Evolutionary conservation across 1,140 invertebrate genomes (phyloP), one percentile per base, ranked within the genome.

Genomic region (Apis florea): DNA sequence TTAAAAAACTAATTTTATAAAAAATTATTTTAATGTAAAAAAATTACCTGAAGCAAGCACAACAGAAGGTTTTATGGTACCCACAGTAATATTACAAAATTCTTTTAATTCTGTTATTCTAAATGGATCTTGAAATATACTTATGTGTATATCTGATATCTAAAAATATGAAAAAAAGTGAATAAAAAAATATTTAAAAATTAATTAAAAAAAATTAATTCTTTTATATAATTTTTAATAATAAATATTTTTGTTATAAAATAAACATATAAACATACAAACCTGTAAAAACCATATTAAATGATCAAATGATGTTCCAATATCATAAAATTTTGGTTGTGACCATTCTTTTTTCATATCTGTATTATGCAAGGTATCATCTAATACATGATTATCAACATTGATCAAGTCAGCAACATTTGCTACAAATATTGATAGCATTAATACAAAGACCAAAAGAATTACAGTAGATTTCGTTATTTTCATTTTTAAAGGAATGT

Each of bases 81-180:
- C 94, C 0, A 98, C 93, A 49, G 97, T 97, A 74, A 94, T 92
- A 85, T 96, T 95, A 94, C 97, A 97, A 94, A 98, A 98, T 87
- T 97, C 95, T 90, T 95, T 95, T 63, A 99, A 95, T 86, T 98
- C 96, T 31, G 95, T 95, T 90, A 97, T 96, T 91, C 98, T 95
- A 47, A 94, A 94, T 59, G 94, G 94, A 91, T 98, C 97, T 90
- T 95, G 94, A 93, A 97, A 98, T 91, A 97, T 95, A 91, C 97
- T 98, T 76, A 99, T 95, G 92, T 99, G 98, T 74, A 98, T 95
- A 93, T 99, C 98, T 74, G 97, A 97, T 88, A 98, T 96, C 97
- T 98, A 90, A 82, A 95, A 93, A 79, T 80, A 88, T 75, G 59
- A 17, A 24, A 63, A 13, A 40, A 40, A 6, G 31, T 5, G 40